Conservation (phyloP, 1,140 invertebrate genomes). For the Drosophila ogumai region DNA sequence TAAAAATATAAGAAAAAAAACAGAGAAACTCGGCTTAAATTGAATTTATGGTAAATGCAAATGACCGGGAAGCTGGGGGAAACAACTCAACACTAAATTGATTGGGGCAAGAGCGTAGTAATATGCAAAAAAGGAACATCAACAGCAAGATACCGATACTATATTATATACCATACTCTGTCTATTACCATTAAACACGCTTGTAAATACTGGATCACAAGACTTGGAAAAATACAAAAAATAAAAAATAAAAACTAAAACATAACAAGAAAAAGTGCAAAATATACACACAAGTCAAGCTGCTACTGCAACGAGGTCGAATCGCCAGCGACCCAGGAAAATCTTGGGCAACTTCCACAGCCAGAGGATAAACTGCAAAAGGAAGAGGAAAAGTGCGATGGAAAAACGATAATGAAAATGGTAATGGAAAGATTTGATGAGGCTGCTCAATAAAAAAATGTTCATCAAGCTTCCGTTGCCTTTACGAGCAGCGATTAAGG, state of each 20-base stretch:
- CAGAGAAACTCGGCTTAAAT: conserved; percentile 51
- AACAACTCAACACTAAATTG: conserved; percentile 65
- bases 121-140: conserved; percentile 46
- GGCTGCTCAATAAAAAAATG: conserved; percentile 29
- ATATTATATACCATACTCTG: conserved; percentile 18
- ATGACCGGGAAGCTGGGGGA: conserved; percentile 65
- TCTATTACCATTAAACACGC: conserved; percentile 79
- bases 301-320: conserved; percentile 56
- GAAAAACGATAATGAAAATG: conserved; percentile 24
- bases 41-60: conserved; percentile 82
- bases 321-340: conserved; percentile 65
- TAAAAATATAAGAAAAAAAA: not conserved
- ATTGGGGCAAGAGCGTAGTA: conserved; percentile 50
- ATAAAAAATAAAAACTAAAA: conserved; percentile 1
- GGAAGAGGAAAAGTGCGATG: conserved; percentile 26
- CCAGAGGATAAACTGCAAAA: conserved; percentile 32
- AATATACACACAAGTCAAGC: conserved; percentile 49
- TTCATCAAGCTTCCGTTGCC: conserved; percentile 21
- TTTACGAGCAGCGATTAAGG: conserved; percentile 5
- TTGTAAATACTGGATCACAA: conserved; percentile 72
- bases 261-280: conserved; percentile 19
- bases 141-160: conserved; percentile 2
- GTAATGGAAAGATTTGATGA: conserved; percentile 41
- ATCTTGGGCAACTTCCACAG: conserved; percentile 40
- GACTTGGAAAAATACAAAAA: conserved; percentile 16